These are phyloP conservation scores for Nomia melanderi DNA, from an alignment of 1,140 invertebrate genomes.

Conservation along the genomic window DNA sequence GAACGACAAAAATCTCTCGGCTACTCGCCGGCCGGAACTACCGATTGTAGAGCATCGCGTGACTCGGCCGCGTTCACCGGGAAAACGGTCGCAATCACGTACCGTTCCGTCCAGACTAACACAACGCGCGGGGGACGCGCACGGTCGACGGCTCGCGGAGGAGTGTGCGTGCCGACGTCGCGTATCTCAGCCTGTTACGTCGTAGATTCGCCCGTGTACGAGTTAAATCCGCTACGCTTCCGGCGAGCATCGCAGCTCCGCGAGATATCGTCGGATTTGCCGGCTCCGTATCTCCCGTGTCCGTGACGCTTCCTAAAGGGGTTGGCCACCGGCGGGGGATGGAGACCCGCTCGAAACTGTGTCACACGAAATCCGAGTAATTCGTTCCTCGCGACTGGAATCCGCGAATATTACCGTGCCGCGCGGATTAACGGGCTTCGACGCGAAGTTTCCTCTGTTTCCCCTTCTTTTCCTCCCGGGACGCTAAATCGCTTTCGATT, in stretches of 20 bases:
- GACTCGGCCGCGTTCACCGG: conserved; percentile 43
- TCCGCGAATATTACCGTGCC: not conserved
- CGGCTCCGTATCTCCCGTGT: conserved; percentile 48
- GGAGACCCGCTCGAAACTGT: conserved; percentile 15
- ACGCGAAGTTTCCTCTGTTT: too few species aligned
- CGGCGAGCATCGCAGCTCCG: conserved; percentile 41
- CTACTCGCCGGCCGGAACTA: conserved; percentile 16
- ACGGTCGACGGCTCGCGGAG: not conserved
- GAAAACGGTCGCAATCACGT: conserved; percentile 45
- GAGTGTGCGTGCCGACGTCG: conserved; percentile 62
- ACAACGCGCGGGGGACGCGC: not conserved
- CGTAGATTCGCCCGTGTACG: conserved; percentile 57
- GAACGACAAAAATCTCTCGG: not conserved
- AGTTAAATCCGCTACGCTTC: conserved; percentile 63
- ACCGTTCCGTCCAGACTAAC: conserved; percentile 45
- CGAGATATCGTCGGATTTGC: conserved; percentile 57
- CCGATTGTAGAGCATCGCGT: conserved; percentile 49
- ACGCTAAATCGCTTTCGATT: too few species aligned
- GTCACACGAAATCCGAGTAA: conserved; percentile 34
- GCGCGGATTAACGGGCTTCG: conserved; percentile 2
- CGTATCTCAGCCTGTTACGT: conserved; percentile 62
- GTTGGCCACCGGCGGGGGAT: not conserved
- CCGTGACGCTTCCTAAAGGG: conserved; percentile 20
- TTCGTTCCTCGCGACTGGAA: not conserved
- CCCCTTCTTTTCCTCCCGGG: too few species aligned